phyloP scores from a whole-genome alignment of 1,140 invertebrate genomes.

The Brachionus calyciflorus region DNA sequence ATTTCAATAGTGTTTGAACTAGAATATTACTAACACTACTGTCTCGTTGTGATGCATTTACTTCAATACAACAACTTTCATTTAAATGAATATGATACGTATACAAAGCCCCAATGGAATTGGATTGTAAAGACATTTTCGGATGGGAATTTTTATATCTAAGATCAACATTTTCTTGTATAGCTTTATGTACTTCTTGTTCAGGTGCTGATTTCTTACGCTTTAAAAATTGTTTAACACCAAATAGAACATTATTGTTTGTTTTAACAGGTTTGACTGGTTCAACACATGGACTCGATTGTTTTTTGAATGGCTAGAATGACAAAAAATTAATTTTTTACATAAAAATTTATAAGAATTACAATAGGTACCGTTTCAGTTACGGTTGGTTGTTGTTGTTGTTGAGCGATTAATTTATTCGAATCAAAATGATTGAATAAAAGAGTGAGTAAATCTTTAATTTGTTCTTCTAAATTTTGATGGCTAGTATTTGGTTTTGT shows the following conservation, averaged over 20 bases:
- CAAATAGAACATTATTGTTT: not conserved
- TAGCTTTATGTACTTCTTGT: not conserved
- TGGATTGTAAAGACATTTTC: conserved; percentile 22
- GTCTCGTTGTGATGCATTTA: conserved; percentile 26
- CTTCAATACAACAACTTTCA: conserved; percentile 43
- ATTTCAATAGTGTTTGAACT: conserved; percentile 14
- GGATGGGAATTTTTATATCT: not conserved
- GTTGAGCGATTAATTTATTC: not conserved
- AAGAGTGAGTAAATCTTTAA: not conserved
- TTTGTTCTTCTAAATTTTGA: not conserved
- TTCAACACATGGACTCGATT: not conserved
- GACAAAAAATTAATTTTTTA: not conserved
- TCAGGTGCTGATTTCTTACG: conserved; percentile 39
- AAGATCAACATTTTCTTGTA: not conserved
- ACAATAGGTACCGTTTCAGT: not conserved
- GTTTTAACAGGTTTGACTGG: not conserved
- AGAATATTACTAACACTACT: conserved; percentile 14
- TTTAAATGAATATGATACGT: conserved; percentile 40
- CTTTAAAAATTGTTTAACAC: conserved; percentile 7
- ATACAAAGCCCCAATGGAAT: conserved; percentile 5
- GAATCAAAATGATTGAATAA: conserved; percentile 10
- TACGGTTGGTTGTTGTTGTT: too few species aligned
- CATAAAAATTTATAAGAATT: not conserved
- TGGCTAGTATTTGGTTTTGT: not conserved
- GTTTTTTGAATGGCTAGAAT: conserved; percentile 7